Base-by-base conservation (phyloP, 2,113 vertebrate species). In the Sebastes schlegelii region DNA sequence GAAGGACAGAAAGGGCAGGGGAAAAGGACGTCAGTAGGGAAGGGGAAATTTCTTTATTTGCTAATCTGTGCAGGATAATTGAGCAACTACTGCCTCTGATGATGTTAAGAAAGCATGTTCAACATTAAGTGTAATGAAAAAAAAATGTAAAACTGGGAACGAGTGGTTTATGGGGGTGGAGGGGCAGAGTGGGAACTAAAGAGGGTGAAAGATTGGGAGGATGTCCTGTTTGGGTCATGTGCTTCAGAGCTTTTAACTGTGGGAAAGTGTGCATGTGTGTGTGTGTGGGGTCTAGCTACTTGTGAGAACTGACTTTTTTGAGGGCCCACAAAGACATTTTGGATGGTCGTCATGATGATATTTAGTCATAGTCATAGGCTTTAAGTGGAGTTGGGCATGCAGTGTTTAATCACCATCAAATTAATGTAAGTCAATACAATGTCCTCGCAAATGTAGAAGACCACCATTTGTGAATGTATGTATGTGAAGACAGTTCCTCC, bases 171-270 rank as follows among this genome's bases (percentile, higher is more conserved):
- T 26, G 49, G 16, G 64, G 74, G 73, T 49, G 73, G 79, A 87
- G 66, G 75, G 74, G 54, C 55, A 83, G 83, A 88, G 77, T 88
- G 88, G 89, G 86, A 87, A 85, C 58, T 43, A 40, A 17, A 63
- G 66, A 62, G 79, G 82, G 83, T 77, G 52, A 87, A 85, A 69
- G 68, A 86, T 48, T 81, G 78, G 74, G 84, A 90, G 93, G 92
- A 93, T 91, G 88, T 94, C 93, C 89, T 93, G 90, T 93, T 91
- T 90, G 82, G 90, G 88, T 93, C 90, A 92, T 92, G 84, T 85
- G 85, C 84, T 80, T 72, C 63, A n/a, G 60, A 76, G 80, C 63
- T 49, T 88, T 81, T 82, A 79, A 88, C 91, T 94, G 94, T 94
- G 94, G 92, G 94, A 94, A 94, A 93, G 67, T 80, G 76, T 67